Evolutionary conservation across 2,113 vertebrate genomes (phyloP), one percentile per base, ranked within the genome.

Genomic region (Oceanodroma tethys): DNA sequence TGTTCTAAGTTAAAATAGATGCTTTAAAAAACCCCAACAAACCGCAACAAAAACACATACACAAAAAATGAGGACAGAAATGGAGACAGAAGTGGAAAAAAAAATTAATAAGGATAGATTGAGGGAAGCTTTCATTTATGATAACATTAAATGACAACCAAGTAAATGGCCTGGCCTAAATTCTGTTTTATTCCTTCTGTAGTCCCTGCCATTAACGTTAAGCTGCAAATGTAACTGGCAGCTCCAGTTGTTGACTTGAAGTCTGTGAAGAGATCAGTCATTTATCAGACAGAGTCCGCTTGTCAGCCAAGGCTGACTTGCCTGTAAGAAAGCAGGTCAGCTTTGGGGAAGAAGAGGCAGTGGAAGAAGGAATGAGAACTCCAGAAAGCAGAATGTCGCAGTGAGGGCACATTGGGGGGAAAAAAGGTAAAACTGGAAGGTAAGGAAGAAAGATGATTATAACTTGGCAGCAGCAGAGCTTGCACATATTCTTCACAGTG

Each of bases 401-500:
- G 3, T 20, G 21, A 81, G 78, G 75, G 50, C 11, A 32, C 15
- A 7, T 1, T 12, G 83, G 50, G 38, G 11, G 26, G 15, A 2
- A 1, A 13, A 48, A 59, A 16, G 16, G 8, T n/a, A 26, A 67
- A 67, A n/a, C 1, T 9, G 58, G 52, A 3, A 12, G 1, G 6
- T 2, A 15, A 13, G 40, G 40, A 29, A 16, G n/a, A 20, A 19
- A 30, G 11, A 3, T 16, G 11, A 5, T 30, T 45, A 10, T 25
- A 30, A 29, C 7, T 3, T 65, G 53, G n/a, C 58, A 92, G 73
- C 53, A 68, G 58, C 18, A 16, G 78, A 25, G 40, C 11, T 65
- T 55, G 14, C 32, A 16, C 2, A 0, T 11, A 2, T 2, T 53
- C 53, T 48, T 22, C 43, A 1, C 23, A 2, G 2, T 3, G 10